Base-by-base conservation (phyloP, 2,797 vertebrate genomes). In the Triplophysa yarkandensis region DNA sequence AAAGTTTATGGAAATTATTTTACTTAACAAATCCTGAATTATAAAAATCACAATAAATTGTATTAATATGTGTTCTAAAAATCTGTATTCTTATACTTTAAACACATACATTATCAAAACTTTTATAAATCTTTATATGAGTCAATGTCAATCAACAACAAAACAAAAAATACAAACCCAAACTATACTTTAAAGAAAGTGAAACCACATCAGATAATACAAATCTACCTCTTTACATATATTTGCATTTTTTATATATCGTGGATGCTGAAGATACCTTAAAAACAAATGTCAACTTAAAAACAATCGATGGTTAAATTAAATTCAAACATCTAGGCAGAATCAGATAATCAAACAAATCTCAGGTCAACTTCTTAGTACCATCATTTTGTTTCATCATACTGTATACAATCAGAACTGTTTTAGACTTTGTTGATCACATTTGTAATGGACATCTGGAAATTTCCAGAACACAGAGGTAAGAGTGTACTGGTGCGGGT, bases 401-500 rank as follows among this genome's bases (percentile, higher is more conserved):
- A 41, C 39, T 30, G 63, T 61, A 70, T 43, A 55, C 58, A 21
- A 25, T 71, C 50, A 67, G 19, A 11, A 62, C 4, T 25, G 57
- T 61, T 30, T 19, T 9, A 1, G 16, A 11, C 13, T 48, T 19
- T 32, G 4, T 13, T 57, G 78, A 72, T 74, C 64, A 32, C 43
- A 43, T 58, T 61, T 62, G 25, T 28, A 63, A 17, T 13, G 10
- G 4, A 71, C 46, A 54, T 58, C 13, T 77, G 68, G 65, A 86
- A 82, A 82, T 85, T 89, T 88, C 84, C 73, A 61, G 32, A 84
- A 83, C 72, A 14, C 79, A 62, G 61, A 60, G 63, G 4, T 36
- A 79, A 34, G 54, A 68, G 28, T 13, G 48, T 16, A 32, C 32
- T 58, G 43, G 46, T 44, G 19, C 14, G n/a, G 48, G 44, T 68